Base-by-base conservation (phyloP, 2,888 invertebrate genomes). In the Brassicogethes aeneus region DNA sequence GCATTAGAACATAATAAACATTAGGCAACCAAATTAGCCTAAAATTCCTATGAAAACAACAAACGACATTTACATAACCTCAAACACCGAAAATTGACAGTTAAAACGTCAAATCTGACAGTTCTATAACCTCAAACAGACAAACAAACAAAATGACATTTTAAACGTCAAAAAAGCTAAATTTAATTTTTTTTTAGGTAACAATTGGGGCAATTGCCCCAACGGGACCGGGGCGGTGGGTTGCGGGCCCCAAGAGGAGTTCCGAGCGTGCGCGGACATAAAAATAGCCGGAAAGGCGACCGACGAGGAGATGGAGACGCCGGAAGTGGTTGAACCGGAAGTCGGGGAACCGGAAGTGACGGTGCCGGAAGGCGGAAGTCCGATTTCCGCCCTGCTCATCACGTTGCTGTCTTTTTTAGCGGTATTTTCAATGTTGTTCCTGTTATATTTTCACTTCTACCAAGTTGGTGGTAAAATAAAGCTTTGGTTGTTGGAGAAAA, bases 231-330 rank as follows among this genome's bases (percentile, higher is more conserved):
- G 83, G 17, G 82, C 82, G 0, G 82, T 91, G 1, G 91, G 91
- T 0, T 91, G 91, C 59, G 91, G 91, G 0, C 85, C 85, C 0
- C 91, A 91, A 61, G 91, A 91, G 62, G 88, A 90, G 59, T 91
- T 91, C 58, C 75, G 90, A 14, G 84, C 86, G 0, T 90, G 90
- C 52, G 82, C 90, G 0, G 90, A 91, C 57, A 80, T 89, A 34
- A 73, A 81, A 12, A 80, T 91, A 30, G 79, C 79, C 2, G 78
- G 77, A 42, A 65, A 67, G 40, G 48, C 53, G 8, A 60, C 64
- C 14, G 71, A 70, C 35, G 59, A 62, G 35, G 72, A 74, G 3
- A 70, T 72, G 54, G n/a, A n/a, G n/a, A 56, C 71, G 12, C 44
- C 47, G 8, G 44, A 37, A 39, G 45, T 46, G n/a, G 66, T 47